Base-by-base conservation (phyloP, 2,888 invertebrate species). In the Cosmorhoe ocellata region DNA sequence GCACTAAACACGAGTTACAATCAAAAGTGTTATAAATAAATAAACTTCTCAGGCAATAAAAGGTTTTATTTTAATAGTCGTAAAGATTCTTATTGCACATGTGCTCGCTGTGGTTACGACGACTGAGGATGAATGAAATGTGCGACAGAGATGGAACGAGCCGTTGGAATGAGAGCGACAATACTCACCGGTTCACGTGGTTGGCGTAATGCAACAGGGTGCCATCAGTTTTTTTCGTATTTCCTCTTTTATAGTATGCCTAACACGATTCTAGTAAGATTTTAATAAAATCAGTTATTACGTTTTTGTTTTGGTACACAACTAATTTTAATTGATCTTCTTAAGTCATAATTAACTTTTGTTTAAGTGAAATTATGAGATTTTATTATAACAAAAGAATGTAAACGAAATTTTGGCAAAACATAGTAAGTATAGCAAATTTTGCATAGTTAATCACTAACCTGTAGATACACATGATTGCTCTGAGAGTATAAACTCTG, bases 61-160 rank as follows among this genome's bases (percentile, higher is more conserved):
- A 80, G 76, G 71, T 88, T 89, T 88, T 88, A 89, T 89, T 82
- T 77, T 76, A 73, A 84, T 61, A 58, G 63, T 70, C 71, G 74
- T 87, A 88, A 90, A 90, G 90, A 81, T 84, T 85, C 81, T 84
- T 89, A 85, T 89, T 81, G 84, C 76, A 79, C 81, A 81, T 77
- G 85, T 79, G 74, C 69, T 70, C 56, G 61, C 42, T 71, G 84
- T 64, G 75, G 88, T 89, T 90, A 90, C 90, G 88, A 84, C 82
- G 66, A 67, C 71, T 69, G 58, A 62, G 67, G 58, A 83, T 87
- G 85, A 90, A 90, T 89, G 88, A 89, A 88, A 78, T 54, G 86
- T 66, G 79, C 26, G 79, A 83, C 55, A 56, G 79, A 73, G 81
- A 83, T 48, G 52, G 76, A 54, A 54, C 73, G 64, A 66, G 64